phyloP scores from a whole-genome alignment of 2,888 invertebrate genomes.

The Tenodera sinensis region DNA sequence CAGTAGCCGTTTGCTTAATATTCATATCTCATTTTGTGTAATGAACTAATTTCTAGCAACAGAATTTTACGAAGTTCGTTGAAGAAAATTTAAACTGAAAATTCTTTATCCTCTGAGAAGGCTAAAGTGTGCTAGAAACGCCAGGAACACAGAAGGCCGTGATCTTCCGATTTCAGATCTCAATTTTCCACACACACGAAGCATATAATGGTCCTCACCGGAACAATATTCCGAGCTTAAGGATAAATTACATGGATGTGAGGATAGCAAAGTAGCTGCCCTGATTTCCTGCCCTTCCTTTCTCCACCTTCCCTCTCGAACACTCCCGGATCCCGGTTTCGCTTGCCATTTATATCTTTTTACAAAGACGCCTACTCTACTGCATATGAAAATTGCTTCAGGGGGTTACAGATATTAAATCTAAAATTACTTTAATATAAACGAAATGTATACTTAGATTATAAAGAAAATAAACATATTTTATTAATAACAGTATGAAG shows the following conservation, averaged over 20 bases:
- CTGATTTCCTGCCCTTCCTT: background rate
- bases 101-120: background rate
- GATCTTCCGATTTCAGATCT: background rate
- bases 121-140: background rate
- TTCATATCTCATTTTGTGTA: too few relatives aligned
- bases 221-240: background rate
- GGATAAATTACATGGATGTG: background rate
- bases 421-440: too few relatives aligned
- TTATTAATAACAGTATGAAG: too few relatives aligned
- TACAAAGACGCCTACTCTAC: background rate
- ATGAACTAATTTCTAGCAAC: too few relatives aligned
- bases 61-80: background rate
- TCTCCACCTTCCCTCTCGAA: background rate
- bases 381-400: background rate
- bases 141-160: background rate
- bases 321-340: background rate
- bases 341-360: background rate
- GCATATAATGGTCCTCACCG: background rate
- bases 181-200: background rate
- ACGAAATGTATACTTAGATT: too few relatives aligned
- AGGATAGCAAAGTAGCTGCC: background rate
- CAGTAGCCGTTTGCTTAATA: too few relatives aligned
- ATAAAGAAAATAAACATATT: too few relatives aligned
- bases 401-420: too few relatives aligned
- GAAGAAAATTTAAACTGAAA: background rate